These are phyloP conservation scores for Typhlomys cinereus DNA, from an alignment of 2,113 vertebrate genomes.

Conservation along the genomic window DNA sequence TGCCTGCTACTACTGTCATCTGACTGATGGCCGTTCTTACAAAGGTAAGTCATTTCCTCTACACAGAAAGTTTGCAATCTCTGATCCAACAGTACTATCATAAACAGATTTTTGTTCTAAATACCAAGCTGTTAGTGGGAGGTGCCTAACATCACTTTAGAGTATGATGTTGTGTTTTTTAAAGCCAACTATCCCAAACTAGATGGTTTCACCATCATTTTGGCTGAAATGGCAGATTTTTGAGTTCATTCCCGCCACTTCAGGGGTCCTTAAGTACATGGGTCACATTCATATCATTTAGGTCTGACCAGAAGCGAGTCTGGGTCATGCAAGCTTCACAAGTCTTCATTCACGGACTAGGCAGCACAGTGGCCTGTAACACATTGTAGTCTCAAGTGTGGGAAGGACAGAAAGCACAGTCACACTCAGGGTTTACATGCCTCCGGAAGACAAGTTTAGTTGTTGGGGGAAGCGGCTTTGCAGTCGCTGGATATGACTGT, in stretches of 20 bases:
- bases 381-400: conserved; percentile 2
- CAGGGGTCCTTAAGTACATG: neutral
- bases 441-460: neutral
- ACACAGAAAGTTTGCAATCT: neutral
- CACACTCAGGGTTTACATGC: neutral
- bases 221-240: neutral
- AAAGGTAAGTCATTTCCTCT: neutral
- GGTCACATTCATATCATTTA: neutral
- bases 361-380: neutral
- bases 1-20: neutral
- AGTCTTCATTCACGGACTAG: neutral
- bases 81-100: neutral
- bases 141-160: neutral
- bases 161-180: neutral
- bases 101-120: conserved; percentile 17
- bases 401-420: neutral
- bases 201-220: conserved; percentile 2
- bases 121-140: neutral
- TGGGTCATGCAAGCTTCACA: conserved; percentile 9
- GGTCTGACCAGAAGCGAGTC: neutral
- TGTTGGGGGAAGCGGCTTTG: neutral
- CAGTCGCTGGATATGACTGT: neutral
- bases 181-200: conserved; percentile 13
- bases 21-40: neutral
- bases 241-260: neutral